A percentile compares a stretch with the other conserved stretches of the same genome.
phyloP scores from a whole-genome alignment of 2,113 vertebrate species.

The Osmerus mordax region DNA sequence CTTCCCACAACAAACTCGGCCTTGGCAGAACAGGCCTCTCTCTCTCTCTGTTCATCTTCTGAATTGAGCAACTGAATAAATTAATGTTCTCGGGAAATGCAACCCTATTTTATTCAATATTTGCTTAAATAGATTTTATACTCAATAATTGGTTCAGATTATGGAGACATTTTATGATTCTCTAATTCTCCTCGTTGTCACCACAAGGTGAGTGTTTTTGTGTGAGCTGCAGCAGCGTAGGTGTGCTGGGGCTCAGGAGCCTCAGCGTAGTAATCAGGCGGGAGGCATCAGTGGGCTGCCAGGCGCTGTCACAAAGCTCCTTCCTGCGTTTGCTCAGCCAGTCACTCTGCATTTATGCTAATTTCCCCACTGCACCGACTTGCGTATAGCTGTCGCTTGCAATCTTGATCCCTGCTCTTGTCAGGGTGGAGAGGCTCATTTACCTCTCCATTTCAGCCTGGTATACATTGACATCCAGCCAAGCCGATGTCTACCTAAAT shows the following conservation, averaged over 20 bases:
- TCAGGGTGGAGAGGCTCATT: conserved; percentile 5
- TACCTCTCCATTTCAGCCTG: background rate
- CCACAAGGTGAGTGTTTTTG: conserved; percentile 32
- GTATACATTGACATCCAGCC: background rate
- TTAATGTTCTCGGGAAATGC: too few relatives aligned
- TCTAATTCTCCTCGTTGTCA: conserved; percentile 21
- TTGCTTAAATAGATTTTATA: too few relatives aligned
- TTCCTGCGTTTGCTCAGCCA: conserved; percentile 30
- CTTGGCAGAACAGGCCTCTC: background rate
- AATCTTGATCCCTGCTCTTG: conserved; percentile 33
- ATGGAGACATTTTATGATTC: conserved; percentile 6
- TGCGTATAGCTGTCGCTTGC: conserved; percentile 22
- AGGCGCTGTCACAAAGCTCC: conserved; percentile 41
- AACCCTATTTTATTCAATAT: too few relatives aligned
- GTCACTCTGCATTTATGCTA: conserved; percentile 35
- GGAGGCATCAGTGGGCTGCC: conserved; percentile 43
- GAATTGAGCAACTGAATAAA: too few relatives aligned
- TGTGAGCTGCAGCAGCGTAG: conserved; percentile 40
- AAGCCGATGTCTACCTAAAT: background rate
- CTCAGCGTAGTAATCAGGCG: conserved; percentile 33
- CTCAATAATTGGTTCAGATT: too few relatives aligned
- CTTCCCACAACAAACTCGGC: conserved; percentile 7
- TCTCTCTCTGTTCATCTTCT: conserved; percentile 5
- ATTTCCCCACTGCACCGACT: conserved; percentile 24
- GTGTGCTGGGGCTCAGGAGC: conserved; percentile 31